phyloP scores from a whole-genome alignment of 2,888 invertebrate species.

The Ophioninae sp. region DNA sequence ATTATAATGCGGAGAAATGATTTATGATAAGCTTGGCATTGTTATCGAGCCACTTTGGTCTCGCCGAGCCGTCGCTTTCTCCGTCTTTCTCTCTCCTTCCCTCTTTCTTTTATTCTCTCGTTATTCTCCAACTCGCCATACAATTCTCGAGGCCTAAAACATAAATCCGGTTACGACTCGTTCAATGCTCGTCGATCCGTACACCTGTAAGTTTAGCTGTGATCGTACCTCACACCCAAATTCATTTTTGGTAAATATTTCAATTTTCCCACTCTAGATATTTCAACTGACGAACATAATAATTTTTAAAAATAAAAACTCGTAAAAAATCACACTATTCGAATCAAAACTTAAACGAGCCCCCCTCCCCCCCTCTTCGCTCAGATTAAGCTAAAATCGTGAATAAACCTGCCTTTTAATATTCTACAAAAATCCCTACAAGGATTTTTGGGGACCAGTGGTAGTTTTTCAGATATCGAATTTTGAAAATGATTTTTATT shows the following conservation, averaged over 20 bases:
- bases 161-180: conserved; percentile 55
- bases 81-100: conserved; percentile 5
- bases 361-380: too few relatives aligned
- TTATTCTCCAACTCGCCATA: conserved; percentile 10
- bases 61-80: conserved; percentile 13
- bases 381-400: too few relatives aligned
- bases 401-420: too few relatives aligned
- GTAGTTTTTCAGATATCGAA: too few relatives aligned
- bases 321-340: too few relatives aligned
- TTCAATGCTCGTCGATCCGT: conserved; percentile 35
- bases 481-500: too few relatives aligned
- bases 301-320: too few relatives aligned
- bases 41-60: conserved; percentile 44
- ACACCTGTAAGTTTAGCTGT: conserved; percentile 59
- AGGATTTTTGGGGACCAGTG: too few relatives aligned
- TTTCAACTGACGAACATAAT: too few relatives aligned
- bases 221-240: conserved; percentile 54
- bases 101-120: conserved; percentile 24
- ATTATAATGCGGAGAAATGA: conserved; percentile 10
- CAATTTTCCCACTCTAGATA: too few relatives aligned
- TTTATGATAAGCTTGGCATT: conserved; percentile 41
- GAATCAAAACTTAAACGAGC: too few relatives aligned
- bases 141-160: conserved; percentile 46
- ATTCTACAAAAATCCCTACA: too few relatives aligned
- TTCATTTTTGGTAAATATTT: conserved; percentile 21